Evolutionary conservation across 2,113 vertebrate species (phyloP).

Genomic region (Leptocoma aspasia): DNA sequence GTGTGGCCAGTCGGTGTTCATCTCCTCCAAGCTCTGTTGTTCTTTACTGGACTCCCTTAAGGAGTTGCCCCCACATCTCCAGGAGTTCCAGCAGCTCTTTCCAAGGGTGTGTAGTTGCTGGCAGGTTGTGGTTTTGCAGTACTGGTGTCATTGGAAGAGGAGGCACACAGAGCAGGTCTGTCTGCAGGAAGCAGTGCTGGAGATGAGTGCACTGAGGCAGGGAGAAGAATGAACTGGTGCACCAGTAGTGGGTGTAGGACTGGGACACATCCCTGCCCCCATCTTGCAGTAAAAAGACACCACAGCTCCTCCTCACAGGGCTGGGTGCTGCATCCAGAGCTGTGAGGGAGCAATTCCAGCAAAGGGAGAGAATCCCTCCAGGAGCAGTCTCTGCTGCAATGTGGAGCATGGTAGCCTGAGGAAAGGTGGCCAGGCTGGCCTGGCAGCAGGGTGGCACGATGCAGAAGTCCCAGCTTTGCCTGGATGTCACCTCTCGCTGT

Average conservation of each 20-base stretch:
- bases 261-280: neutral
- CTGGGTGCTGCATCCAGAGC: neutral
- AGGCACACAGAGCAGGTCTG: neutral
- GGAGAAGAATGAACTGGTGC: neutral
- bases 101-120: neutral
- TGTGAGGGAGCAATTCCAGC: neutral
- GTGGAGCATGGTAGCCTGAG: neutral
- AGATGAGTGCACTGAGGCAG: rapidly evolving
- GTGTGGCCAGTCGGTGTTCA: rapidly evolving
- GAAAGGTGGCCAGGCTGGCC: neutral
- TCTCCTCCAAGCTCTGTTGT: neutral
- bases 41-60: neutral
- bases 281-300: rapidly evolving
- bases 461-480: neutral
- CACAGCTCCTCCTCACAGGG: neutral
- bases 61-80: neutral
- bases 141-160: neutral
- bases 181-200: neutral
- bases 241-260: neutral
- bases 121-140: rapidly evolving
- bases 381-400: neutral
- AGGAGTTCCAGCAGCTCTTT: neutral
- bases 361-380: neutral
- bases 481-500: neutral
- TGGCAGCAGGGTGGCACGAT: neutral